phyloP scores from a whole-genome alignment of 2,113 vertebrate genomes.

The Gymnocephalus cernua region DNA sequence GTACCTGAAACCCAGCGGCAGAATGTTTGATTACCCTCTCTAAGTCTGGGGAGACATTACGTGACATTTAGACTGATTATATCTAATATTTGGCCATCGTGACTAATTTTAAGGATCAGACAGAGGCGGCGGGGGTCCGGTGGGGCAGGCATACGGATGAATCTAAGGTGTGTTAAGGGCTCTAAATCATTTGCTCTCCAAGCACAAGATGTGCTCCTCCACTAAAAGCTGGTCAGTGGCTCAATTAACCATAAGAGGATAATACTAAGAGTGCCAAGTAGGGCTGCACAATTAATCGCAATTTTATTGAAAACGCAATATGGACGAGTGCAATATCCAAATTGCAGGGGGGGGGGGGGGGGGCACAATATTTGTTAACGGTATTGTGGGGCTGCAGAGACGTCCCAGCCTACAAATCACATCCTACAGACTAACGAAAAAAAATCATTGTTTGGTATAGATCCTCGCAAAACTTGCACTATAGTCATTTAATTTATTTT shows the following conservation, averaged over 20 bases:
- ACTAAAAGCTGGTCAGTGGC: neutral
- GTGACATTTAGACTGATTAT: slow-evolving; percentile 35
- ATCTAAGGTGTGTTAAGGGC: neutral
- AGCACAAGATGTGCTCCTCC: neutral
- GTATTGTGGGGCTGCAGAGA: too few relatives aligned
- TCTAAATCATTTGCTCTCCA: neutral
- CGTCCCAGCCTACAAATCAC: too few relatives aligned
- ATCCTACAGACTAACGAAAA: too few relatives aligned
- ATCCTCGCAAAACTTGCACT: too few relatives aligned
- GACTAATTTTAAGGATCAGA: slow-evolving; percentile 18
- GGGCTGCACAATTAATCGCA: neutral
- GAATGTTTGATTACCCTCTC: slow-evolving; percentile 26
- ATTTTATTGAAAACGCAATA: neutral
- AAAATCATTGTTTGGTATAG: too few relatives aligned
- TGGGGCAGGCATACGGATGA: neutral
- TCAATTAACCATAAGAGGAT: too few relatives aligned
- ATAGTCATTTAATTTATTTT: too few relatives aligned
- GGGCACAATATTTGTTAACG: too few relatives aligned
- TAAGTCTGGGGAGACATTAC: slow-evolving; percentile 8
- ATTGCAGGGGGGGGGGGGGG: too few relatives aligned
- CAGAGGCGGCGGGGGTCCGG: neutral
- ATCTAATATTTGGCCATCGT: neutral
- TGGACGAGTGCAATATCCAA: too few relatives aligned
- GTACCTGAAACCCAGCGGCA: slow-evolving; percentile 15
- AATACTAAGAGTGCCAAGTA: too few relatives aligned